A percentile compares a stretch with the other conserved stretches of the same genome.
These are phyloP conservation scores for Grammomys dolichurus DNA, from an alignment of 2,113 vertebrate species.

Conservation along the genomic window DNA sequence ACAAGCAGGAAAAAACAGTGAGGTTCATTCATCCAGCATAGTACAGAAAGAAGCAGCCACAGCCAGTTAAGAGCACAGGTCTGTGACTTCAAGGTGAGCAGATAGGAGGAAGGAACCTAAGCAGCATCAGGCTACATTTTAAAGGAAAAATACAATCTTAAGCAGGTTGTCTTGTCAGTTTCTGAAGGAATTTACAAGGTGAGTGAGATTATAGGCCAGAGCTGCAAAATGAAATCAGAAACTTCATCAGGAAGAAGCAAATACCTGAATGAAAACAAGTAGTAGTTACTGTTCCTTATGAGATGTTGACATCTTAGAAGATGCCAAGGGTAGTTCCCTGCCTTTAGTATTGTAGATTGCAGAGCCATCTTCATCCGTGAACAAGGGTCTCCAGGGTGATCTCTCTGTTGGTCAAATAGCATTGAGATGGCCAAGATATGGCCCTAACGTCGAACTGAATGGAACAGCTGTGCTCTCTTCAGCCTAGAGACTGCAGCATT, in stretches of 20 bases:
- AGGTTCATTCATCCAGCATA: no score
- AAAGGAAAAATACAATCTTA: not conserved
- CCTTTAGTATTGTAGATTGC: not conserved
- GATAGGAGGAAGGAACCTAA: not conserved
- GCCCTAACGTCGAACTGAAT: not conserved
- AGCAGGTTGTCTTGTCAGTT: constrained; percentile 1
- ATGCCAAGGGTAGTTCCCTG: not conserved
- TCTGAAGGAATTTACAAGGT: constrained; percentile 33
- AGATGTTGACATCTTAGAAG: not conserved
- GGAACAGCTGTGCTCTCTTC: not conserved
- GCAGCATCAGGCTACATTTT: not conserved
- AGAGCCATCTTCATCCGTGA: not conserved
- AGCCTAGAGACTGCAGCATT: not conserved
- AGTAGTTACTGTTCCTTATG: not conserved
- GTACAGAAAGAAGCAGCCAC: not conserved
- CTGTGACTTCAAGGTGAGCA: not conserved
- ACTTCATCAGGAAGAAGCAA: constrained; percentile 2
- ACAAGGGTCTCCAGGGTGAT: not conserved
- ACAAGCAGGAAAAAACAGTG: not conserved
- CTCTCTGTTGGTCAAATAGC: not conserved
- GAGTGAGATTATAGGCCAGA: not conserved
- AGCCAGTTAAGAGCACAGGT: no score
- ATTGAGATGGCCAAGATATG: not conserved
- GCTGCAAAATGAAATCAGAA: constrained; percentile 36
- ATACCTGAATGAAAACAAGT: not conserved